phyloP scores from a whole-genome alignment of 2,888 invertebrate genomes.

The Agrochola lota region DNA sequence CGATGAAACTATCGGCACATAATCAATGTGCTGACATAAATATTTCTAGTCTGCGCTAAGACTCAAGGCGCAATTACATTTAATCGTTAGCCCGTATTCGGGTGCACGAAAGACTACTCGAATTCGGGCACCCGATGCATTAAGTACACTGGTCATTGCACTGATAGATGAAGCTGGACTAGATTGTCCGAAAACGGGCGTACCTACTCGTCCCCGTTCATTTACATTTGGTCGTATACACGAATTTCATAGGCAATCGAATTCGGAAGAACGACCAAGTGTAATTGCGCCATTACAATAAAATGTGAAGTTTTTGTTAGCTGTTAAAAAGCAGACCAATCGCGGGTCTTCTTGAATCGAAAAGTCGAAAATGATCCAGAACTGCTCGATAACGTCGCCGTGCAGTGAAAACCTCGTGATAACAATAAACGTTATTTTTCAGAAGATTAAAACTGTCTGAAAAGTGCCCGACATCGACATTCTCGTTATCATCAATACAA shows the following conservation, averaged over 20 bases:
- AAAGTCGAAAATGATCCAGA: neutral
- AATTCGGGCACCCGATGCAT: too few species aligned
- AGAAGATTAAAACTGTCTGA: neutral
- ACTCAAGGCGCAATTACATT: too few species aligned
- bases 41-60: neutral
- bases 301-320: too few species aligned
- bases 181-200: too few species aligned
- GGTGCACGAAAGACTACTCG: too few species aligned
- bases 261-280: too few species aligned
- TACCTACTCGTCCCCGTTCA: too few species aligned
- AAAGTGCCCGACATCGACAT: neutral
- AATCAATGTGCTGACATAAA: neutral
- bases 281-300: neutral
- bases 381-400: neutral
- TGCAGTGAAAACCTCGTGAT: neutral
- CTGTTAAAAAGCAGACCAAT: slow-evolving; percentile 24
- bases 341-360: neutral
- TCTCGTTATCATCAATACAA: neutral
- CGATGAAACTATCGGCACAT: neutral
- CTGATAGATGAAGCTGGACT: too few species aligned
- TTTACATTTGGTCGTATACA: too few species aligned
- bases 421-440: neutral
- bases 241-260: too few species aligned
- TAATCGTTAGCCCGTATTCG: too few species aligned
- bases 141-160: too few species aligned